A percentile compares a stretch with the other conserved stretches of the same genome.
These are phyloP conservation scores for Lumbricus terrestris DNA, from an alignment of 2,888 invertebrate genomes.

Conservation along the genomic window DNA sequence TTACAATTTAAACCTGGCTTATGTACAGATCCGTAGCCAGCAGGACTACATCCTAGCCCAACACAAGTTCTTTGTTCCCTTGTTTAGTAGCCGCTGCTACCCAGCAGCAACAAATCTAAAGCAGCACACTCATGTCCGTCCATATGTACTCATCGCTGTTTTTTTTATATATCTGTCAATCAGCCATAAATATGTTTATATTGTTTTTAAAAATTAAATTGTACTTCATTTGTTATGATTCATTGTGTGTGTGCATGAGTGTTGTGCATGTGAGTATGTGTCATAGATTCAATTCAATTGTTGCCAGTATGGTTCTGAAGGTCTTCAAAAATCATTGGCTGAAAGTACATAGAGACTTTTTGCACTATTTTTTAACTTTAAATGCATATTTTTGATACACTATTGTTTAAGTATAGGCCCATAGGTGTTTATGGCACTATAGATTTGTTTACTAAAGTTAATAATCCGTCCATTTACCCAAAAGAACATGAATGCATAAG, in stretches of 20 bases:
- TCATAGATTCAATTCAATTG: not conserved
- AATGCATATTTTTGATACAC: not conserved
- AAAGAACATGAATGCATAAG: not conserved
- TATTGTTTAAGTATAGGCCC: not conserved
- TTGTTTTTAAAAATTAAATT: not conserved
- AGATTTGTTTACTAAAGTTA: not conserved
- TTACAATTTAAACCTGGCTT: not conserved
- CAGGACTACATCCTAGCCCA: not conserved
- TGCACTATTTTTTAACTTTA: not conserved
- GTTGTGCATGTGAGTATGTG: not conserved
- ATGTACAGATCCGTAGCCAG: not conserved
- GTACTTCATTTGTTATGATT: not conserved
- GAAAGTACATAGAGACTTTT: not conserved
- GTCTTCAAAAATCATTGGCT: not conserved
- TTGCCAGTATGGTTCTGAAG: not conserved
- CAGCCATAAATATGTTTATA: not conserved
- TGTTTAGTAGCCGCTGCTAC: not conserved
- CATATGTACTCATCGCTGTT: not conserved
- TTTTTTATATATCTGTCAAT: not conserved
- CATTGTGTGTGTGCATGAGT: no score
- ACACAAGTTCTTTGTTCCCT: not conserved
- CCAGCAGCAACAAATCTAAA: not conserved
- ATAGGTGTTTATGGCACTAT: not conserved
- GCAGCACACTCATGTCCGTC: not conserved
- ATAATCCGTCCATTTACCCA: not conserved